A percentile compares a stretch with the other conserved stretches of the same genome.
Evolutionary conservation across 2,888 invertebrate species (phyloP).

Genomic region (Atethmia centrago): DNA sequence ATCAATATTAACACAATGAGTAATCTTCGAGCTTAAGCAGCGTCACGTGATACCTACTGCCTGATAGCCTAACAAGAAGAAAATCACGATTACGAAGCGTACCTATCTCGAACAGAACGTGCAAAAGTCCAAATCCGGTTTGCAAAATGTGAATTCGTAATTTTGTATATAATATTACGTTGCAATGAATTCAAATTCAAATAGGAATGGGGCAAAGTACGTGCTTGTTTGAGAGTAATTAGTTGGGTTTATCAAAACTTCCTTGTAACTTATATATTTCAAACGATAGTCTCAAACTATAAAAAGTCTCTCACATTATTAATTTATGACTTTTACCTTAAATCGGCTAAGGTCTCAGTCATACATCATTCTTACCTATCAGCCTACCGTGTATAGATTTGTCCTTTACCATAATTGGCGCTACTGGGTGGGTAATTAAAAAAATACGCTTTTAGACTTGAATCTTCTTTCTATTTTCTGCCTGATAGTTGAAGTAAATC

Average conservation of each 20-base stretch:
- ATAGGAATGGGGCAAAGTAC: not conserved
- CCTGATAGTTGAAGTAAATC: not conserved
- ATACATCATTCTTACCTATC: slow-evolving; percentile 24
- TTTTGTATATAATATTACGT: slow-evolving; percentile 15
- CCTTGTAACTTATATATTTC: not conserved
- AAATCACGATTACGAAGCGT: slow-evolving; percentile 21
- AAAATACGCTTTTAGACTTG: slow-evolving; percentile 12
- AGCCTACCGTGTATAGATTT: slow-evolving; percentile 36
- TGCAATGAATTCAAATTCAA: too few species aligned
- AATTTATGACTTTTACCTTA: slow-evolving; percentile 8
- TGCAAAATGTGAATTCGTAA: not conserved
- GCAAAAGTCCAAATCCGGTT: slow-evolving; percentile 12
- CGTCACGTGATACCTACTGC: not conserved
- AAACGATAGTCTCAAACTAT: slow-evolving; percentile 1
- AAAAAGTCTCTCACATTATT: not conserved
- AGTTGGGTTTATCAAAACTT: not conserved
- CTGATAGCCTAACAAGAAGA: not conserved
- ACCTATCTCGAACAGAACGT: slow-evolving; percentile 23
- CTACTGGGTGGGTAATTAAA: slow-evolving; percentile 41
- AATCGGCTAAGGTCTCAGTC: slow-evolving; percentile 24
- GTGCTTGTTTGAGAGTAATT: not conserved
- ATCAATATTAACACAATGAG: slow-evolving; percentile 17
- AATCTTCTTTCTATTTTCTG: not conserved
- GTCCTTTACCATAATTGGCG: slow-evolving; percentile 39
- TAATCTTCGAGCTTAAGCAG: slow-evolving; percentile 7